Evolutionary conservation across 2,113 vertebrate species (phyloP), one percentile per base, ranked within the genome.

Genomic region (Cynoglossus semilaevis): DNA sequence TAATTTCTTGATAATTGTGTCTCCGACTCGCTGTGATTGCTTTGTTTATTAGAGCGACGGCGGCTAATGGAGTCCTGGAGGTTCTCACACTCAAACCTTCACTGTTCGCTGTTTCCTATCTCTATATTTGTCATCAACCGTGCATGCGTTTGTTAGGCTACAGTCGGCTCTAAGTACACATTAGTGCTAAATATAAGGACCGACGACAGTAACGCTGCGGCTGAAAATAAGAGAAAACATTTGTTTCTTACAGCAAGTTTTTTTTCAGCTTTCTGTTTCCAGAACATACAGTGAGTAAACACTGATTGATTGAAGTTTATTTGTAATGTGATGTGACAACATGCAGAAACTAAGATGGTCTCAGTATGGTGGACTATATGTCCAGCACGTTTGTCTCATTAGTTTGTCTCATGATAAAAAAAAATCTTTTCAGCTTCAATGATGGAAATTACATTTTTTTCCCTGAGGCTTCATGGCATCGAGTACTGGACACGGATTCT

Each of bases 1-100:
- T 87, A 91, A 89, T 86, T 84, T 69, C 66, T 60, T 72, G 73
- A 70, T 90, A 84, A 88, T 83, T 87, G 82, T 72, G 69, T 77
- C 55, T 67, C 72, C 77, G 69, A 71, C 81, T 82, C 72, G 74
- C 69, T 29, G 54, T 81, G 77, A 88, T 87, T 80, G 77, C 71
- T 84, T 85, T 87, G 80, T 89, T 88, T 86, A 81, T 84, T 59
- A 77, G 61, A 44, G 55, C 50, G 56, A 70, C 60, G 52, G 40
- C 44, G 56, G 51, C 56, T 56, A 75, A 86, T 76, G 43, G 80
- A 72, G 67, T 81, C 54, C 34, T 36, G 54, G 50, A 57, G 61
- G 51, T 67, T 72, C 40, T 78, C 56, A 51, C 13, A 57, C 52
- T 8, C 22, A 6, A 2, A 29, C 22, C 2, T 29, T 29, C 22